A percentile compares a stretch with the other conserved stretches of the same genome.
Conservation (phyloP, 2,797 vertebrate species). For the Discoglossus pictus region DNA sequence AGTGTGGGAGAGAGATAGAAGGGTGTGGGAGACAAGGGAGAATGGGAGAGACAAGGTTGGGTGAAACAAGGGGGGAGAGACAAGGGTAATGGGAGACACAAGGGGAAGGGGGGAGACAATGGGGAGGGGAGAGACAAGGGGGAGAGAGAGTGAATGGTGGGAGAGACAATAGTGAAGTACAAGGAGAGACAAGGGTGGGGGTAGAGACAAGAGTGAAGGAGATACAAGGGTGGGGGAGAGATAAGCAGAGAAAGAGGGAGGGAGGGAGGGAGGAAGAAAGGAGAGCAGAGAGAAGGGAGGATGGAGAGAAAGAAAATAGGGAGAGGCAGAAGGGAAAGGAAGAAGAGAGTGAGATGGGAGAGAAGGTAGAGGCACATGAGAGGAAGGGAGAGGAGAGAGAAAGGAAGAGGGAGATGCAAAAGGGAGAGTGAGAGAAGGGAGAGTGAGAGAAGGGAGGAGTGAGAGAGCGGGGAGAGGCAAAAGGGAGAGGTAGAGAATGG, state of each 20-base stretch:
- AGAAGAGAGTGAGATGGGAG: background rate
- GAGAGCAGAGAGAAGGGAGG: background rate
- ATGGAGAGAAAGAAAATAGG: background rate
- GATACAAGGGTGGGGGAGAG: background rate
- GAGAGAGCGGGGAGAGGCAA: background rate
- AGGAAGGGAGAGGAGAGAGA: background rate
- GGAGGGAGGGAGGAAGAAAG: background rate
- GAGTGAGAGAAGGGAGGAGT: background rate
- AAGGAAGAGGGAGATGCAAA: too few species aligned
- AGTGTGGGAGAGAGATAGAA: background rate
- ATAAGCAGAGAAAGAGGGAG: background rate
- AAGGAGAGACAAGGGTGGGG: background rate
- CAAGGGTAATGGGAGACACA: background rate
- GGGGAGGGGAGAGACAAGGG: too few species aligned
- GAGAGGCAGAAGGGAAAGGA: background rate
- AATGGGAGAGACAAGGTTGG: background rate
- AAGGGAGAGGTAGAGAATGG: background rate
- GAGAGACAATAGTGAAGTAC: too few species aligned
- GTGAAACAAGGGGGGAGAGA: background rate
- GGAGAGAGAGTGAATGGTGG: background rate
- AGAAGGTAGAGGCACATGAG: background rate
- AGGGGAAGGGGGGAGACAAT: background rate
- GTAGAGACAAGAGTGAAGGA: background rate
- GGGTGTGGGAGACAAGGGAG: background rate
- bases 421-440: background rate